phyloP scores from a whole-genome alignment of 2,888 invertebrate species.

The Pegoplata infirma region DNA sequence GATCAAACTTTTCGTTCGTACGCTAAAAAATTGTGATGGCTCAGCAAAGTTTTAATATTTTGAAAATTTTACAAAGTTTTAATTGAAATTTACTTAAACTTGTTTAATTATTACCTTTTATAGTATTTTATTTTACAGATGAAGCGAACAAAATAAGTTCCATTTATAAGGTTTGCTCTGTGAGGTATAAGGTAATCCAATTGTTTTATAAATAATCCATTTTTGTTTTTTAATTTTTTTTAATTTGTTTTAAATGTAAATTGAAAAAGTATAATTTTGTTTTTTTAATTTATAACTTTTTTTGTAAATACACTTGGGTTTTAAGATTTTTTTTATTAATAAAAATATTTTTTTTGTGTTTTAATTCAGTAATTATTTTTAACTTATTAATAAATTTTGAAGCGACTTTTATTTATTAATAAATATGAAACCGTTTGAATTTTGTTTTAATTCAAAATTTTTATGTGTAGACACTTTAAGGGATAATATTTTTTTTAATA shows the following conservation, averaged over 20 bases:
- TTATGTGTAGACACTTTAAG: constrained; percentile 31
- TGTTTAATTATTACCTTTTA: neutral
- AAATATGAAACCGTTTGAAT: constrained; percentile 25
- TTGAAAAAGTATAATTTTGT: constrained; percentile 1
- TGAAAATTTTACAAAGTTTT: too few relatives aligned
- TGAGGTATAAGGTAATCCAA: constrained; percentile 25
- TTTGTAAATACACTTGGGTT: constrained; percentile 1
- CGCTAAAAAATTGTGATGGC: too few relatives aligned
- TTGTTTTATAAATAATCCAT: constrained; percentile 18
- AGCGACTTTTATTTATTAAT: neutral
- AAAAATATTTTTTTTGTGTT: neutral
- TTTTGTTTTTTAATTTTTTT: constrained; percentile 19
- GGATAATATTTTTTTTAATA: too few relatives aligned
- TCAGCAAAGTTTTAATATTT: too few relatives aligned
- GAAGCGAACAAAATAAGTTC: neutral
- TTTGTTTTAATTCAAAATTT: constrained; percentile 11
- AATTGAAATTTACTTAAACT: neutral
- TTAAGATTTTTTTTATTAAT: neutral
- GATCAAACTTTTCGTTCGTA: too few relatives aligned
- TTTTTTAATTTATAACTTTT: constrained; percentile 1
- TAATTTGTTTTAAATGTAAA: neutral
- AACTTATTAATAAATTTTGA: neutral
- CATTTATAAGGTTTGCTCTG: neutral
- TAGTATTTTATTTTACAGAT: neutral
- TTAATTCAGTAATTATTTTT: neutral